These are phyloP conservation scores for Drosophila aff. DNA, from an alignment of 1,140 invertebrate species.

Conservation along the genomic window DNA sequence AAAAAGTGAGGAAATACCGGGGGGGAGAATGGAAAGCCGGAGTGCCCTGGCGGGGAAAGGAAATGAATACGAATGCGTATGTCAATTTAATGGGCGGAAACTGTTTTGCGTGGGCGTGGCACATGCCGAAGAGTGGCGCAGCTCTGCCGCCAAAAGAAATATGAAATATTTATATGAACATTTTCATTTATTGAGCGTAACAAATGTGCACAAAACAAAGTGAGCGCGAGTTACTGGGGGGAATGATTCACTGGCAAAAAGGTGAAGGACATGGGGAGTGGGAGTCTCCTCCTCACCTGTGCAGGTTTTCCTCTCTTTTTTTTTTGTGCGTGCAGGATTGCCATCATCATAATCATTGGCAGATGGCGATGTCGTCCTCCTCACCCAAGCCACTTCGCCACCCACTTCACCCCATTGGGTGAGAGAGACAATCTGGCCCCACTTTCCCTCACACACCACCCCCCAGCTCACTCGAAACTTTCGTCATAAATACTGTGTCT, in stretches of 20 bases:
- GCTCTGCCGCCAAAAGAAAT: constrained; percentile 48
- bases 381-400: neutral
- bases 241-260: constrained; percentile 34
- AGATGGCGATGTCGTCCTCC: constrained; percentile 40
- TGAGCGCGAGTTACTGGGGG: neutral
- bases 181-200: constrained; percentile 83
- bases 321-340: constrained; percentile 71
- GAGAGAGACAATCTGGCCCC: constrained; percentile 24
- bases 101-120: constrained; percentile 52
- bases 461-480: constrained; percentile 59
- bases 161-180: constrained; percentile 83
- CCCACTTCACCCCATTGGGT: constrained; percentile 4
- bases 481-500: constrained; percentile 65
- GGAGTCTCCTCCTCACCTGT: constrained; percentile 43
- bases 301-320: constrained; percentile 1
- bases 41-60: constrained; percentile 15
- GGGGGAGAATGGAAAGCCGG: neutral
- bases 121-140: constrained; percentile 25
- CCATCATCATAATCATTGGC: constrained; percentile 75
- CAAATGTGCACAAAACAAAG: constrained; percentile 75
- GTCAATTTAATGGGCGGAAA: constrained; percentile 84
- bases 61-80: constrained; percentile 80
- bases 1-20: constrained; percentile 54
- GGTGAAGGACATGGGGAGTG: constrained; percentile 52
- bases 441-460: constrained; percentile 1